phyloP scores from a whole-genome alignment of 2,113 vertebrate species.

The Campylomormyrus numenius region DNA sequence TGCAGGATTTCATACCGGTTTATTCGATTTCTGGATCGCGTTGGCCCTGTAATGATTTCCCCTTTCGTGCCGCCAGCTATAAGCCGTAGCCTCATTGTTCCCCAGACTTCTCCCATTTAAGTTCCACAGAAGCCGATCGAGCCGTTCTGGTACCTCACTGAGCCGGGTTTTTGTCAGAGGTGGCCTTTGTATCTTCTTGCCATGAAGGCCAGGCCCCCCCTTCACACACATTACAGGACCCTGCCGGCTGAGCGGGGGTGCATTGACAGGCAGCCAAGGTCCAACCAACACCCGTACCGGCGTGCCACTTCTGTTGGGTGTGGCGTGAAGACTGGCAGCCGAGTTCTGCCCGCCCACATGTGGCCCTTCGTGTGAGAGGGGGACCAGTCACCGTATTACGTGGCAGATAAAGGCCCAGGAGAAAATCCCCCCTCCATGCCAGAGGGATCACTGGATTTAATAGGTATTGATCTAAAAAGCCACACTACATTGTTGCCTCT shows the following conservation, averaged over 20 bases:
- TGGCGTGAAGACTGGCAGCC: neutral
- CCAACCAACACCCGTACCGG: neutral
- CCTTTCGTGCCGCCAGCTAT: neutral
- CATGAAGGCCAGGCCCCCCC: neutral
- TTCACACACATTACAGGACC: neutral
- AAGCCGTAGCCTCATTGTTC: neutral
- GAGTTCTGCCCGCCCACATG: neutral
- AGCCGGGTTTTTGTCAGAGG: neutral
- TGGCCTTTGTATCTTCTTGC: neutral
- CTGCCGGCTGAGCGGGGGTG: neutral
- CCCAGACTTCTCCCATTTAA: neutral
- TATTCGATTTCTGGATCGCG: neutral
- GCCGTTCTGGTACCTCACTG: neutral
- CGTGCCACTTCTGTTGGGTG: conserved; percentile 1
- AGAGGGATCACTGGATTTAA: conserved; percentile 22
- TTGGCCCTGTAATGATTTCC: neutral
- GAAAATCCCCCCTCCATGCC: neutral
- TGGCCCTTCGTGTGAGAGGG: neutral
- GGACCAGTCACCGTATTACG: neutral
- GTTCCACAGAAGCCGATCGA: neutral
- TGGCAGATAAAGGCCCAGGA: neutral
- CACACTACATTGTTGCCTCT: conserved; percentile 28
- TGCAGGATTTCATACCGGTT: neutral
- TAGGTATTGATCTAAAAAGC: conserved; percentile 32
- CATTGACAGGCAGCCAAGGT: neutral